These are phyloP conservation scores for Coptotermes formosanus DNA, from an alignment of 1,140 invertebrate species.

Conservation along the genomic window DNA sequence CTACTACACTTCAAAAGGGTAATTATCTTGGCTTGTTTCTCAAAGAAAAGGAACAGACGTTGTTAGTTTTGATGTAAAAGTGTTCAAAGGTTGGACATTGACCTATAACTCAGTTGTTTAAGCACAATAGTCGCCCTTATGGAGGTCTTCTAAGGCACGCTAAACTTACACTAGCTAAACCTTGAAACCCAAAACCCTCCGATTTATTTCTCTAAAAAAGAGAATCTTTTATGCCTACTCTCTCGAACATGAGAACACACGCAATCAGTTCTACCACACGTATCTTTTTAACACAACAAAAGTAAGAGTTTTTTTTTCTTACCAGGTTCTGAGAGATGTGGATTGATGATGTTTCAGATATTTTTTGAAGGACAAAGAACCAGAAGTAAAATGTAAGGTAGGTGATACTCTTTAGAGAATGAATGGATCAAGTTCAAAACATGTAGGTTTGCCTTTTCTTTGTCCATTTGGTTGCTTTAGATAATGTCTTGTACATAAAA, in stretches of 20 bases:
- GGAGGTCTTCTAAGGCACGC: background rate
- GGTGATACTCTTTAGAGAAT: background rate
- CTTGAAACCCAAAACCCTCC: background rate
- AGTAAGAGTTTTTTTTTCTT: background rate
- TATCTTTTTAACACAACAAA: constrained; percentile 19
- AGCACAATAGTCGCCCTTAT: background rate
- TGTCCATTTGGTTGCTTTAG: too few relatives aligned
- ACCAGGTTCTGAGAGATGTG: constrained; percentile 1
- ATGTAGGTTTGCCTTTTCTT: background rate
- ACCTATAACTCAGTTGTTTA: background rate
- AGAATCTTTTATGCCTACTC: constrained; percentile 8
- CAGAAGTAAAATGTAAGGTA: constrained; percentile 17
- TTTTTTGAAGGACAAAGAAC: constrained; percentile 7
- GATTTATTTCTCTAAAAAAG: background rate
- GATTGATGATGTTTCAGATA: constrained; percentile 9
- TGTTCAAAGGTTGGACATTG: background rate
- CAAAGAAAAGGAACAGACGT: too few relatives aligned
- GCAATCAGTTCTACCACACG: constrained; percentile 8
- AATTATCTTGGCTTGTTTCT: too few relatives aligned
- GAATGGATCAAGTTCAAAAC: background rate
- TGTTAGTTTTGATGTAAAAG: background rate
- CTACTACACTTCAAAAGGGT: too few relatives aligned
- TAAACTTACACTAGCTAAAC: background rate
- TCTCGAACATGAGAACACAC: background rate
- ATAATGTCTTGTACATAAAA: too few relatives aligned